These are phyloP conservation scores for Verasper variegatus DNA, from an alignment of 2,113 vertebrate genomes.

Conservation along the genomic window DNA sequence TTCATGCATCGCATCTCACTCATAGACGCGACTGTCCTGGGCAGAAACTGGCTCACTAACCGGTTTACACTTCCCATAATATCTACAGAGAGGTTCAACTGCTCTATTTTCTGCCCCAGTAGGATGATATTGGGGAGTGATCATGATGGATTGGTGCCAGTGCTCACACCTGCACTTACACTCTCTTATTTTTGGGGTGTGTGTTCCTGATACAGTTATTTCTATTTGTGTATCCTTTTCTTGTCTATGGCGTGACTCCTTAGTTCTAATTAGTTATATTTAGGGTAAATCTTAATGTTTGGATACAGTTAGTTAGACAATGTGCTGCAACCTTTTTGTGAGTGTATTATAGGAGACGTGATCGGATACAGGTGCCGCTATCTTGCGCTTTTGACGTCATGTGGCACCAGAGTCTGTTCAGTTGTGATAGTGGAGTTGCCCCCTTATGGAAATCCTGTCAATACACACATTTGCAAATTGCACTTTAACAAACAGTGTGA, in stretches of 20 bases:
- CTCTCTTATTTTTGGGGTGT: not conserved
- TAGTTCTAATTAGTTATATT: not conserved
- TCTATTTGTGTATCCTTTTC: not conserved
- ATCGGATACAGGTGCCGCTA: too few relatives aligned
- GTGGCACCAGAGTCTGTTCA: too few relatives aligned
- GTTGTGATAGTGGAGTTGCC: too few relatives aligned
- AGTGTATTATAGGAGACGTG: too few relatives aligned
- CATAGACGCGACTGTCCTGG: not conserved
- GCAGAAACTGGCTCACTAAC: conserved; percentile 23
- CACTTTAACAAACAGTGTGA: too few relatives aligned
- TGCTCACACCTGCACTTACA: not conserved
- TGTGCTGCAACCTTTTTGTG: too few relatives aligned
- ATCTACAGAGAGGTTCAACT: conserved; percentile 26
- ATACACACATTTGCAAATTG: too few relatives aligned
- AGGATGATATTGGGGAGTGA: conserved; percentile 5
- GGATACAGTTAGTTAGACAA: too few relatives aligned
- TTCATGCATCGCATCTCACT: conserved; percentile 22
- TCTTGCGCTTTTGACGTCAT: too few relatives aligned
- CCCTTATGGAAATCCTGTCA: too few relatives aligned
- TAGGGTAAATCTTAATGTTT: not conserved
- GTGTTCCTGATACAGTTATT: not conserved
- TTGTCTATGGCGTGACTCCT: not conserved
- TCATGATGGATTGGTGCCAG: conserved; percentile 1
- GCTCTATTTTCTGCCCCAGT: not conserved
- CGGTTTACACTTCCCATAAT: conserved; percentile 34